Percentiles rank a stretch among this genome's conserved stretches.
Evolutionary conservation across 2,888 invertebrate species (phyloP).

Genomic region (Campopleginae sp.): DNA sequence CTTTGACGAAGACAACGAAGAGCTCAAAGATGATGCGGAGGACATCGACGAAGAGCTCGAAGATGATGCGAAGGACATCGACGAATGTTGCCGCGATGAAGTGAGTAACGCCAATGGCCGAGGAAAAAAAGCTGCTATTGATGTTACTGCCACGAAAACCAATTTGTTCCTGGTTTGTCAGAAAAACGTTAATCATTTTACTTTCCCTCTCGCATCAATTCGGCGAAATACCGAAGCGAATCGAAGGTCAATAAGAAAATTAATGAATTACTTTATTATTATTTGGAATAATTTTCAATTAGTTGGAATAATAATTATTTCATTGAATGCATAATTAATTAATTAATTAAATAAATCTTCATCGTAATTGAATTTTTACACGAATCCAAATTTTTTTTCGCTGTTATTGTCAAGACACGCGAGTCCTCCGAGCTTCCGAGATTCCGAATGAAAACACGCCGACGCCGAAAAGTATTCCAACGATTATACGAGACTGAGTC

Average conservation of each 20-base stretch:
- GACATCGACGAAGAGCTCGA: constrained; percentile 71
- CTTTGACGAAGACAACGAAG: constrained; percentile 73
- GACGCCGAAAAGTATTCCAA: not conserved
- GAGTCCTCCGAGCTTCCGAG: not conserved
- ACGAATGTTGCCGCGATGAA: constrained; percentile 81
- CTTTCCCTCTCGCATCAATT: not conserved
- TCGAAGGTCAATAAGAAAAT: too few species aligned
- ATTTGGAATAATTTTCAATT: too few species aligned
- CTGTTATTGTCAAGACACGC: too few species aligned
- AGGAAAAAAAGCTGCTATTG: constrained; percentile 26
- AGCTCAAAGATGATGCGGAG: constrained; percentile 71
- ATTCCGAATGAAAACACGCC: not conserved
- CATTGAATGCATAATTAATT: too few species aligned
- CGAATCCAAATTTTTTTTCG: too few species aligned
- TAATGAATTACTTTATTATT: too few species aligned
- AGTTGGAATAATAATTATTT: too few species aligned
- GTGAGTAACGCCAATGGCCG: constrained; percentile 76
- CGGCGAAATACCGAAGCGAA: too few species aligned
- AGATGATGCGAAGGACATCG: constrained; percentile 71
- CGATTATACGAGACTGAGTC: not conserved
- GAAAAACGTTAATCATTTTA: not conserved
- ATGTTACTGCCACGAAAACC: constrained; percentile 17
- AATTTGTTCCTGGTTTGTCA: not conserved
- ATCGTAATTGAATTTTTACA: too few species aligned
- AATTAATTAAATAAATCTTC: too few species aligned